These are phyloP conservation scores for Hirudo medicinalis DNA, from an alignment of 1,140 invertebrate species.

Conservation along the genomic window DNA sequence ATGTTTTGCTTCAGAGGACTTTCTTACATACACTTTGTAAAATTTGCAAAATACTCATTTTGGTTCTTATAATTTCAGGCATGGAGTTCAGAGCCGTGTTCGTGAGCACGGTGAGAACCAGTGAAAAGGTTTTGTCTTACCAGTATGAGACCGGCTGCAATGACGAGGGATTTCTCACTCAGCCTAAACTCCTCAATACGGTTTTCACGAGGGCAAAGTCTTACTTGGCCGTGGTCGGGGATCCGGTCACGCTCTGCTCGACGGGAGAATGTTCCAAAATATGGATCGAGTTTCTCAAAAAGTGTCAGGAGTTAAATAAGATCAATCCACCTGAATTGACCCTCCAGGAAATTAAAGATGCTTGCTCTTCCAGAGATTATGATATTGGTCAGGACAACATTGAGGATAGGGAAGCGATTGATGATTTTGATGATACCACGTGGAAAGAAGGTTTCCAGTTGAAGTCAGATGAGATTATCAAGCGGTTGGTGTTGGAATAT, in stretches of 20 bases:
- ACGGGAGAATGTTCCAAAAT: constrained; percentile 60
- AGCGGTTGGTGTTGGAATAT: constrained; percentile 24
- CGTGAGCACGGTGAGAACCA: constrained; percentile 66
- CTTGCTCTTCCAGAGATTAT: neutral
- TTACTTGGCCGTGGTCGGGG: constrained; percentile 72
- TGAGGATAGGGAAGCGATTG: too few relatives aligned
- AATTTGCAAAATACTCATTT: neutral
- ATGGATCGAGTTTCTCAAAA: constrained; percentile 35
- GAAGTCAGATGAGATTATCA: constrained; percentile 27
- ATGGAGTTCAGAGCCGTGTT: constrained; percentile 77
- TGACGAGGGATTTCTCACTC: constrained; percentile 75
- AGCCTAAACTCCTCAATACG: constrained; percentile 69
- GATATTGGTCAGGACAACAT: neutral
- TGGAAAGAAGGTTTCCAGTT: constrained; percentile 19
- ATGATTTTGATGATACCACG: neutral
- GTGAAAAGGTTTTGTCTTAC: constrained; percentile 51
- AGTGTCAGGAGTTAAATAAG: neutral
- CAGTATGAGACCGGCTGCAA: constrained; percentile 51
- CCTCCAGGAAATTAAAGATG: constrained; percentile 22
- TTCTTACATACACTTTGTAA: neutral
- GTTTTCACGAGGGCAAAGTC: constrained; percentile 73
- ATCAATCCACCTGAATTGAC: constrained; percentile 26
- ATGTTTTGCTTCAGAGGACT: constrained; percentile 35
- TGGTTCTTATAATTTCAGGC: constrained; percentile 36
- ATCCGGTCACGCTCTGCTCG: constrained; percentile 68